Evolutionary conservation across 1,140 invertebrate species (phyloP).

Genomic region (Globodera ellingtonae): DNA sequence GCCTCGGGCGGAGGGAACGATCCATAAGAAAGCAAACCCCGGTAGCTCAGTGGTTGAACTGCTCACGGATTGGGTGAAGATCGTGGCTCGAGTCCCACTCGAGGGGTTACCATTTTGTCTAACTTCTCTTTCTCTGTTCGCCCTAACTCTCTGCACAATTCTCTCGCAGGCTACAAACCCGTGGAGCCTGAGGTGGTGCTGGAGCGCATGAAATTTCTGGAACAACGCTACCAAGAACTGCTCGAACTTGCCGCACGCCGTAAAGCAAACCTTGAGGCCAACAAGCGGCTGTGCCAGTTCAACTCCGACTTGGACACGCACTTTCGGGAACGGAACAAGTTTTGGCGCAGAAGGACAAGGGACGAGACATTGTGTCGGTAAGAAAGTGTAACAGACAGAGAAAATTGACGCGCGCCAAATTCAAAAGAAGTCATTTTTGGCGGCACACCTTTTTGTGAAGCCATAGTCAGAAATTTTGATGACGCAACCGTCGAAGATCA

Average conservation of each 20-base stretch:
- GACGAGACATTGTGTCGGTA: constrained; percentile 91
- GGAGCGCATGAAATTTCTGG: constrained; percentile 82
- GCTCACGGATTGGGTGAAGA: no score
- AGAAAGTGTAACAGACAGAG: constrained; percentile 64
- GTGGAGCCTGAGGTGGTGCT: constrained; percentile 92
- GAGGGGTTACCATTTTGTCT: no score
- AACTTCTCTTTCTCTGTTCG: neutral
- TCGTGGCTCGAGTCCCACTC: no score
- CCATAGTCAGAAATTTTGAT: constrained; percentile 74
- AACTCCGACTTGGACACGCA: constrained; percentile 99
- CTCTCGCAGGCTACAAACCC: constrained; percentile 75
- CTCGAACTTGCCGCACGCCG: constrained; percentile 91
- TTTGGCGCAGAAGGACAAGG: constrained; percentile 84
- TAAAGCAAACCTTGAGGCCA: constrained; percentile 86
- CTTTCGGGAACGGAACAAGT: constrained; percentile 99
- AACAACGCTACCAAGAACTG: constrained; percentile 84
- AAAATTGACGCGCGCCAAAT: constrained; percentile 66
- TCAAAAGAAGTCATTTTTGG: constrained; percentile 71
- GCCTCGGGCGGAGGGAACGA: no score
- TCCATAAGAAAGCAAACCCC: no score
- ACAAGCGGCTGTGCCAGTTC: constrained; percentile 96
- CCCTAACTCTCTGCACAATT: neutral
- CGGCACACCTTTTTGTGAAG: constrained; percentile 66
- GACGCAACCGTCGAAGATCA: constrained; percentile 68
- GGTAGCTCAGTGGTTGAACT: no score